These are phyloP conservation scores for Scaptodrosophila lebanonensis DNA, from an alignment of 1,140 invertebrate species.

Conservation along the genomic window DNA sequence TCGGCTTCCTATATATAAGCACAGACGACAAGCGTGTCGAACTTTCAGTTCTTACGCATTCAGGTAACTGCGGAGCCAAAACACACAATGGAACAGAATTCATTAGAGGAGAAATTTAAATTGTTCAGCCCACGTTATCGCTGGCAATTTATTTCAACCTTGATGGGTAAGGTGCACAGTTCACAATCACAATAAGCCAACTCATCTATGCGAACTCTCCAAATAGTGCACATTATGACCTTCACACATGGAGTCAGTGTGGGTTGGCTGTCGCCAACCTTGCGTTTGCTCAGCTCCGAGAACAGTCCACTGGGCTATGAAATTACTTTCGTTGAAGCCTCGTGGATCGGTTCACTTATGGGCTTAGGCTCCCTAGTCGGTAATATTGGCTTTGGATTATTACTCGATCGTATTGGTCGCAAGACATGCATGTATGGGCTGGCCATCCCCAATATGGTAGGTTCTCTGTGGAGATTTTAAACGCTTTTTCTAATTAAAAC, in stretches of 20 bases:
- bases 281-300: conserved; percentile 39
- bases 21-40: too few relatives aligned
- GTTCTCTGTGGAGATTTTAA: not conserved
- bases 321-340: conserved; percentile 50
- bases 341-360: conserved; percentile 60
- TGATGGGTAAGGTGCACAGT: conserved; percentile 46
- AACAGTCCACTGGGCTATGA: conserved; percentile 33
- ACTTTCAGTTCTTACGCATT: too few relatives aligned
- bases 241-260: conserved; percentile 51
- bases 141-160: conserved; percentile 58
- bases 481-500: conserved; percentile 10
- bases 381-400: conserved; percentile 51
- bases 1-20: too few relatives aligned
- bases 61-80: too few relatives aligned
- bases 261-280: conserved; percentile 54
- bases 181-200: too few relatives aligned
- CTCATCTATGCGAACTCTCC: not conserved
- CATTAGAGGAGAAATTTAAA: conserved; percentile 25
- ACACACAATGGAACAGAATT: conserved; percentile 38
- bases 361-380: conserved; percentile 52
- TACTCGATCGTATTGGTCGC: conserved; percentile 55
- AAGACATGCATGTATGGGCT: conserved; percentile 59
- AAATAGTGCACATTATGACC: conserved; percentile 58
- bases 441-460: conserved; percentile 61
- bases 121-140: conserved; percentile 54